Evolutionary conservation across 2,113 vertebrate genomes (phyloP).

Genomic region (Arenaria interpres): DNA sequence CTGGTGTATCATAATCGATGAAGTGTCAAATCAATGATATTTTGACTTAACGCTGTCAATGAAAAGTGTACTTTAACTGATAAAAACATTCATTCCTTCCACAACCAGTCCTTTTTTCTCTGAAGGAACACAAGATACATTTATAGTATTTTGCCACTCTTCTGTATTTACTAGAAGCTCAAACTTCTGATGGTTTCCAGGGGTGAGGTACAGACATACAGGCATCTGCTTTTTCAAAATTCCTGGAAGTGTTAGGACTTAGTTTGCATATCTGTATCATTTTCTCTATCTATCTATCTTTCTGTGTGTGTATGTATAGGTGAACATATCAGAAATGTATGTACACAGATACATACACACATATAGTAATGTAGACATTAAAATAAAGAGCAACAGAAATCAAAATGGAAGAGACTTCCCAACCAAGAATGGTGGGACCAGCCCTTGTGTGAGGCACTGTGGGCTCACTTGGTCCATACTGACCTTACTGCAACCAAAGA

Average conservation of each 20-base stretch:
- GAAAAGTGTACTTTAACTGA: not conserved
- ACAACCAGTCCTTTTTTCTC: not conserved
- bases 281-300: not conserved
- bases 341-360: not conserved
- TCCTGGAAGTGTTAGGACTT: not conserved
- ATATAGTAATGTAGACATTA: not conserved
- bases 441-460: not conserved
- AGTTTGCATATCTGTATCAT: not conserved
- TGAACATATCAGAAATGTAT: not conserved
- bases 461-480: not conserved
- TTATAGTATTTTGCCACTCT: not conserved
- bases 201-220: not conserved
- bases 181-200: not conserved
- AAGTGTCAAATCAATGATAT: not conserved
- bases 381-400: not conserved
- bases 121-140: not conserved
- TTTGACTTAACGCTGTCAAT: not conserved
- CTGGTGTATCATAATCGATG: slow-evolving; percentile 5
- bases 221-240: not conserved
- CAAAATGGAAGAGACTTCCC: not conserved
- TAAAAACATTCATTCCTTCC: not conserved
- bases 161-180: not conserved
- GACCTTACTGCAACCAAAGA: not conserved
- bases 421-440: not conserved
- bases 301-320: not conserved